Evolutionary conservation across 2,797 vertebrate species (phyloP).

Genomic region (Silurus lanzhouensis): DNA sequence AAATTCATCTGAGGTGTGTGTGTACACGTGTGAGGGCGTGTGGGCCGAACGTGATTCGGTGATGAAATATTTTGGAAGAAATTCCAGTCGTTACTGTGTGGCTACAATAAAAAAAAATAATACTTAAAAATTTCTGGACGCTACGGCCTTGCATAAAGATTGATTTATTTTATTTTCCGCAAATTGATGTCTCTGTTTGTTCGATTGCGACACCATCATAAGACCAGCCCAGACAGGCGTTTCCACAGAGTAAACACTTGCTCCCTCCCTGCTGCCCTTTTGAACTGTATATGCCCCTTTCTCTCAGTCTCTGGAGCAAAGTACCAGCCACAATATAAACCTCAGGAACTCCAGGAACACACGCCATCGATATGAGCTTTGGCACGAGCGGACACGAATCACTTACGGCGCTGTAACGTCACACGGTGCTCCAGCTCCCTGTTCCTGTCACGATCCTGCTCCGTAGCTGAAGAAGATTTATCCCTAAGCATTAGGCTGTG

Average conservation of each 20-base stretch:
- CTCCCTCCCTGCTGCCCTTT: conserved; percentile 56
- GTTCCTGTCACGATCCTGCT: conserved; percentile 41
- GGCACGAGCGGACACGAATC: conserved; percentile 46
- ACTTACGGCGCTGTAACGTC: conserved; percentile 47
- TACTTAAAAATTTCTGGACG: neutral
- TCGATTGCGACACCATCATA: conserved; percentile 47
- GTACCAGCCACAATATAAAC: conserved; percentile 58
- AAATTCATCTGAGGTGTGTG: neutral
- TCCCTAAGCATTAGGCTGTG: conserved; percentile 70
- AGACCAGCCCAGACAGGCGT: conserved; percentile 45
- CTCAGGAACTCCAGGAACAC: conserved; percentile 39
- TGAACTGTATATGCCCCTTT: conserved; percentile 49
- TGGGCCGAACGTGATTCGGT: conserved; percentile 2
- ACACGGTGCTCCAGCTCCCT: conserved; percentile 46
- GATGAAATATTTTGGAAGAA: neutral
- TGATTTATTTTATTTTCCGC: neutral
- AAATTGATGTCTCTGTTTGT: conserved; percentile 38
- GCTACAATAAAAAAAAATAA: neutral
- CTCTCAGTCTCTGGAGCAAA: conserved; percentile 38
- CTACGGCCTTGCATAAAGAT: neutral
- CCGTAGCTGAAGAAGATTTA: conserved; percentile 70
- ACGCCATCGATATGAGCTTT: conserved; percentile 47
- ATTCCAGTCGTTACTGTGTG: conserved; percentile 9
- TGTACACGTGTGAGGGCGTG: conserved; percentile 6
- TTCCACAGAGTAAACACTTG: conserved; percentile 53